phyloP scores from a whole-genome alignment of 2,888 invertebrate genomes.

The Polyommatus iphigenia region DNA sequence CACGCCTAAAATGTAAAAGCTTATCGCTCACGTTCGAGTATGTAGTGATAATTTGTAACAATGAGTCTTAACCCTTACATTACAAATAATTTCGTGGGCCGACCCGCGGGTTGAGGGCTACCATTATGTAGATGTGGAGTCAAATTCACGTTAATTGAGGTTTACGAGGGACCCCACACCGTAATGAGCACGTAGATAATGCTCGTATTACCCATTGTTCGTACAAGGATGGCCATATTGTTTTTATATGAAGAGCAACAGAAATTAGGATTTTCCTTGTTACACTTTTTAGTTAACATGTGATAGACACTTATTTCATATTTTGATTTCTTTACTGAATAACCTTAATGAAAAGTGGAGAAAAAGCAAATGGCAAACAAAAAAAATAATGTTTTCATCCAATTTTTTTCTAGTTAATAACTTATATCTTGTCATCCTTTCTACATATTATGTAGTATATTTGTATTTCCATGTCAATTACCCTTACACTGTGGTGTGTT shows the following conservation, averaged over 20 bases:
- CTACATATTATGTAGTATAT: neutral
- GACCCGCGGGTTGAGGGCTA: constrained; percentile 38
- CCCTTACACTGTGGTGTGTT: neutral
- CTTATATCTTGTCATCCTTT: too few relatives aligned
- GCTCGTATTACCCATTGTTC: constrained; percentile 40
- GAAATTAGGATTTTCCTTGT: neutral
- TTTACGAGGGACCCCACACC: constrained; percentile 43
- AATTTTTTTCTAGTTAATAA: too few relatives aligned
- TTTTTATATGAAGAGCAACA: neutral
- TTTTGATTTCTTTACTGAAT: too few relatives aligned
- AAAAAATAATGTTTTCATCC: too few relatives aligned
- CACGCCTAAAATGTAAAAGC: neutral
- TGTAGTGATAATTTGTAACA: constrained; percentile 4
- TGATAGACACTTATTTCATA: too few relatives aligned
- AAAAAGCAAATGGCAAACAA: neutral
- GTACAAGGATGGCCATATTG: neutral
- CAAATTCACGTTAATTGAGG: constrained; percentile 51
- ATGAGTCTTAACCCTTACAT: constrained; percentile 15
- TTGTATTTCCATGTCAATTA: neutral
- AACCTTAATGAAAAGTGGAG: too few relatives aligned
- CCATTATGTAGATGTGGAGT: constrained; percentile 51
- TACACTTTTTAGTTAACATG: too few relatives aligned
- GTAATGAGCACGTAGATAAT: constrained; percentile 38
- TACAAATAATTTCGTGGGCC: neutral
- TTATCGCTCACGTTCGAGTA: neutral